Evolutionary conservation across 1,140 invertebrate genomes (phyloP), one percentile per base, ranked within the genome.

Genomic region (Bombus pyrosoma): DNA sequence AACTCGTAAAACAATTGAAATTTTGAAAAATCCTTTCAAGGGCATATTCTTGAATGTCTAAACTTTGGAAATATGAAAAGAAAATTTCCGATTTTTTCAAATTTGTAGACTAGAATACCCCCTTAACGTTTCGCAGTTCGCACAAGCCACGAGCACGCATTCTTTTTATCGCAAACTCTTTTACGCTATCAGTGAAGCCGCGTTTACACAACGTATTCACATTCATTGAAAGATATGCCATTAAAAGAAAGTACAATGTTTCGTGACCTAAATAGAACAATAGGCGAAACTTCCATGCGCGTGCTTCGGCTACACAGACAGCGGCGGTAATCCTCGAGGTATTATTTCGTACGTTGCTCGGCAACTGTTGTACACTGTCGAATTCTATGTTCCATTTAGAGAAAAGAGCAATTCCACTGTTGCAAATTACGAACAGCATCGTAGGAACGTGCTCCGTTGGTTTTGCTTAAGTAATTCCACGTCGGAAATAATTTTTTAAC

Each of bases 221-320:
- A 10, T 41, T 9, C 39, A 41, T 41, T 9, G 75, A 62, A 28
- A 15, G 37, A 28, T 66, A 15, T 22, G 59, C 59, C 76, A 32
- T 78, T 78, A 66, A 47, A 34, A 66, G 39, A 47, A 78, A 43
- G 62, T 13, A 78, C 76, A 43, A 53, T 37, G 34, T 66, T 66
- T 78, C 76, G 22, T 66, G 76, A 78, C 76, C 76, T 66, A 66
- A 78, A 64, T 78, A 78, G 76, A 64, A 78, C 62, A 78, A 78
- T 78, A 4, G 74, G 10, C 39, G 18, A 78, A 64, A 32, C 37
- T 66, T 47, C 5, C 15, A 8, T 66, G 10, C 62, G 39, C 18
- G n/a, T 43, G 43, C 10, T n/a, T 43, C 39, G 1, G 3, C 4
- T 43, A 34, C 6, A 34, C 62, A 22, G 34, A 8, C 47, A 53